phyloP scores from a whole-genome alignment of 2,113 vertebrate genomes.

The Ophiodon elongatus region DNA sequence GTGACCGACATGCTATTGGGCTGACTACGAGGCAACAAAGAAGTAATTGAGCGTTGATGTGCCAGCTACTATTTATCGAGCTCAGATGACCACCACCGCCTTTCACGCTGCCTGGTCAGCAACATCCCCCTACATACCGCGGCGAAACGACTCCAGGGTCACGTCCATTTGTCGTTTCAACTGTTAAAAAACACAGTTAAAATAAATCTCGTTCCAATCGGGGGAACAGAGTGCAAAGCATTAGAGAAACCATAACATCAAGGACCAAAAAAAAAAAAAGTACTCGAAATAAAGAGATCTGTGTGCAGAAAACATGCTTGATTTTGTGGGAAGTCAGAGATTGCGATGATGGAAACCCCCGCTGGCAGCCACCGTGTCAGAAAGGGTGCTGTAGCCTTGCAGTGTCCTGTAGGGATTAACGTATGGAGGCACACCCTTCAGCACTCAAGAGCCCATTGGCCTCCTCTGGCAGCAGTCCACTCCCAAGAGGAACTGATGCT shows the following conservation, averaged over 20 bases:
- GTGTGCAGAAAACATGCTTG: neutral
- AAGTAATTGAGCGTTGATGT: neutral
- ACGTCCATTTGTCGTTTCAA: neutral
- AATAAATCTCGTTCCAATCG: neutral
- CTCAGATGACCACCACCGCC: neutral
- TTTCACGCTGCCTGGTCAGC: neutral
- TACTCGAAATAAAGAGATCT: neutral
- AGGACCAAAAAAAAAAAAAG: neutral
- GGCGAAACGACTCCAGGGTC: neutral
- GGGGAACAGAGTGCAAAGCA: neutral
- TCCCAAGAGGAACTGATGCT: slow-evolving; percentile 5
- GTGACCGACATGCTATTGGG: neutral
- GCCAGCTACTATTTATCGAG: neutral
- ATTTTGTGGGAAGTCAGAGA: neutral
- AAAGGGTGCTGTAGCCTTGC: neutral
- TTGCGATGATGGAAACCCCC: neutral
- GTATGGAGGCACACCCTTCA: neutral
- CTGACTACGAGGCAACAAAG: neutral
- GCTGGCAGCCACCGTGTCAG: neutral
- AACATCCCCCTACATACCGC: neutral
- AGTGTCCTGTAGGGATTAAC: neutral
- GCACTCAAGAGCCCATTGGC: neutral
- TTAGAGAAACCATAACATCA: neutral
- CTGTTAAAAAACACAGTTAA: neutral
- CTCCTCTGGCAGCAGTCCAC: slow-evolving; percentile 12